These are phyloP conservation scores for Heterodera schachtii DNA, from an alignment of 1,140 invertebrate species.

Conservation along the genomic window DNA sequence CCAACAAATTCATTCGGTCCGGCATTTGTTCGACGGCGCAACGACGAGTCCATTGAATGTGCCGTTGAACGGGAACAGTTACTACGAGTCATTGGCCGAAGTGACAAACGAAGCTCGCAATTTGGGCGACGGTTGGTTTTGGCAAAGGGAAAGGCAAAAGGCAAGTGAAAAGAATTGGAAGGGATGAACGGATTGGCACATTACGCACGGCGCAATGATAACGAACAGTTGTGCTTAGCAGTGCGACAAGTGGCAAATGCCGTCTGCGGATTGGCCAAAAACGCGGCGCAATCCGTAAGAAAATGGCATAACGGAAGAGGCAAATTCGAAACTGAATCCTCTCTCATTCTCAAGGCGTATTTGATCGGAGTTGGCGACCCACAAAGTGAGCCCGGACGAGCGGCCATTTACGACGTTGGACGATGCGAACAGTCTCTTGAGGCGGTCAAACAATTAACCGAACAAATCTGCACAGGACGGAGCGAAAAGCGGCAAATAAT, in stretches of 20 bases:
- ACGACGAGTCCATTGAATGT: conserved; percentile 78
- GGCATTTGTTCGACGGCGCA: conserved; percentile 76
- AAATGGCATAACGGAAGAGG: not conserved
- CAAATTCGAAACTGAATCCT: not conserved
- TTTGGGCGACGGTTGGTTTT: conserved; percentile 73
- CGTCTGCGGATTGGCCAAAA: conserved; percentile 89
- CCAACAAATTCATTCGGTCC: conserved; percentile 83
- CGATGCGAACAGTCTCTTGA: conserved; percentile 83
- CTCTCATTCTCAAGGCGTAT: conserved; percentile 79
- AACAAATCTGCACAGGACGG: conserved; percentile 75
- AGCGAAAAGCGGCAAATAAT: conserved; percentile 62
- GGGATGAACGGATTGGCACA: conserved; percentile 89
- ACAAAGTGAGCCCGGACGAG: conserved; percentile 82
- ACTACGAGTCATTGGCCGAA: conserved; percentile 87
- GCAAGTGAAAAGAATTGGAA: not conserved
- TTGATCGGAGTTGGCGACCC: conserved; percentile 88
- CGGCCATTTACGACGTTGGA: conserved; percentile 87
- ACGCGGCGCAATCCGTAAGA: conserved; percentile 80
- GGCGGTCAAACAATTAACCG: conserved; percentile 79
- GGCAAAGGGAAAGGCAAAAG: too few species aligned
- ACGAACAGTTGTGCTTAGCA: conserved; percentile 82
- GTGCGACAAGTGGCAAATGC: conserved; percentile 81
- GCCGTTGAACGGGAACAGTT: conserved; percentile 83
- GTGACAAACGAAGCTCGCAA: conserved; percentile 89
- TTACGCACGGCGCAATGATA: conserved; percentile 83